These are phyloP conservation scores for Silvanus unidentatus DNA, from an alignment of 2,888 invertebrate genomes.

Conservation along the genomic window DNA sequence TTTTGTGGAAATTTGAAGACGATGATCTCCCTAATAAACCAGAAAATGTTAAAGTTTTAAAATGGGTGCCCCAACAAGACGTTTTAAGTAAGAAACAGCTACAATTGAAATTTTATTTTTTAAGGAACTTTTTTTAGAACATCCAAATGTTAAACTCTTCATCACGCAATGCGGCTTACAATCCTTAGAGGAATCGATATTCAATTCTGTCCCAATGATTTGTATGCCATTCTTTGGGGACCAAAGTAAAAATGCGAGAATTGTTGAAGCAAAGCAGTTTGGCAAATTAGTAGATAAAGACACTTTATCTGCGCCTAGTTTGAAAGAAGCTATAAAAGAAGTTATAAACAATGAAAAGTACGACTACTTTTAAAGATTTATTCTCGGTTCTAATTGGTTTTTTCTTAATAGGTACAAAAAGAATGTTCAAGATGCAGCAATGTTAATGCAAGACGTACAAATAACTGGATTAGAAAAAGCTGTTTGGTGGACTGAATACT, in stretches of 20 bases:
- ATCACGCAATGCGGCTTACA: conserved; percentile 48
- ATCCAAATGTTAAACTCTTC: conserved; percentile 45
- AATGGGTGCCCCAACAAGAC: conserved; percentile 43
- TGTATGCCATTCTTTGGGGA: conserved; percentile 45
- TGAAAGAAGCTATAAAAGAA: conserved; percentile 32
- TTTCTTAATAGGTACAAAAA: conserved; percentile 1
- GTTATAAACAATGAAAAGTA: conserved; percentile 21
- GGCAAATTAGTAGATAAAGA: conserved; percentile 38
- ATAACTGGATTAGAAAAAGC: conserved; percentile 28
- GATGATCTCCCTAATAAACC: conserved; percentile 30
- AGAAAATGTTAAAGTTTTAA: conserved; percentile 38
- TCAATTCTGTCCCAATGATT: conserved; percentile 42
- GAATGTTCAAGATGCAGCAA: neutral
- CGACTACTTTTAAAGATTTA: neutral
- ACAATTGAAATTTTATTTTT: no score
- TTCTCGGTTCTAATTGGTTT: neutral
- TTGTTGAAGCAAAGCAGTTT: conserved; percentile 27
- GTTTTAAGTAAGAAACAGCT: conserved; percentile 31
- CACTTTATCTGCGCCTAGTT: conserved; percentile 29
- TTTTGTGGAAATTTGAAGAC: conserved; percentile 46
- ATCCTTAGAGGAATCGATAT: conserved; percentile 45
- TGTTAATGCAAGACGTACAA: conserved; percentile 27
- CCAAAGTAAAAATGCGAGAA: conserved; percentile 40
- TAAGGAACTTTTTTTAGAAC: conserved; percentile 23
- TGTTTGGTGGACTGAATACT: conserved; percentile 35